A percentile compares a stretch with the other conserved stretches of the same genome.
phyloP scores from a whole-genome alignment of 2,797 vertebrate genomes.

The Bucorvus abyssinicus region DNA sequence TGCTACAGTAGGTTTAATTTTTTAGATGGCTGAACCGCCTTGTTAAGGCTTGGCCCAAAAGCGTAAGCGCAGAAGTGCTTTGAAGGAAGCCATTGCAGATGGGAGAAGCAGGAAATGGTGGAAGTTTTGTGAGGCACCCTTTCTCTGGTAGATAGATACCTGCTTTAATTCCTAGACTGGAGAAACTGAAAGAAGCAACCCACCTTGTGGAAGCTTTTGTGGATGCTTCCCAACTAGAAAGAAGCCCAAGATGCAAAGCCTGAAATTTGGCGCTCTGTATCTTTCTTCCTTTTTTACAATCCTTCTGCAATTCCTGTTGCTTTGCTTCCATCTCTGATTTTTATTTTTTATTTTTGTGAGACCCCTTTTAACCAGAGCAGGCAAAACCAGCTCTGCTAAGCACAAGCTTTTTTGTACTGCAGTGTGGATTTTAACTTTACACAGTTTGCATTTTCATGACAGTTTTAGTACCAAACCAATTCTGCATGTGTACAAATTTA shows the following conservation, averaged over 20 bases:
- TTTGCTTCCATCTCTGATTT: not conserved
- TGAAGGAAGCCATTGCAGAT: not conserved
- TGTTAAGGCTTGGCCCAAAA: not conserved
- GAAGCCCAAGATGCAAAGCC: not conserved
- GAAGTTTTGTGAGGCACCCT: not conserved
- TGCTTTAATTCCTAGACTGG: not conserved
- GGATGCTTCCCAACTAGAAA: not conserved
- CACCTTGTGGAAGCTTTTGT: not conserved
- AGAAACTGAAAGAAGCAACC: not conserved
- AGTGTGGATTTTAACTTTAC: not conserved
- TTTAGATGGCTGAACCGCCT: not conserved
- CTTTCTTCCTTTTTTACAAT: not conserved
- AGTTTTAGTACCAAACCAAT: not conserved
- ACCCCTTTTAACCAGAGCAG: not conserved
- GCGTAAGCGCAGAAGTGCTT: not conserved
- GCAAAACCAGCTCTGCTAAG: not conserved
- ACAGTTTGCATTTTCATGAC: not conserved
- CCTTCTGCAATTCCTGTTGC: not conserved
- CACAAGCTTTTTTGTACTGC: not conserved
- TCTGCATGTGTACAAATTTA: conserved; percentile 3
- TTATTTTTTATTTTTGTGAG: not conserved
- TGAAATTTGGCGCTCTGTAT: not conserved
- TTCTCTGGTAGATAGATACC: not conserved
- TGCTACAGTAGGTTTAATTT: not conserved
- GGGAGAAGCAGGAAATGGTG: not conserved